Evolutionary conservation across 35 echinoderm and acorn worm genomes (phyloP).

Genomic region (Lytechinus pictus): DNA sequence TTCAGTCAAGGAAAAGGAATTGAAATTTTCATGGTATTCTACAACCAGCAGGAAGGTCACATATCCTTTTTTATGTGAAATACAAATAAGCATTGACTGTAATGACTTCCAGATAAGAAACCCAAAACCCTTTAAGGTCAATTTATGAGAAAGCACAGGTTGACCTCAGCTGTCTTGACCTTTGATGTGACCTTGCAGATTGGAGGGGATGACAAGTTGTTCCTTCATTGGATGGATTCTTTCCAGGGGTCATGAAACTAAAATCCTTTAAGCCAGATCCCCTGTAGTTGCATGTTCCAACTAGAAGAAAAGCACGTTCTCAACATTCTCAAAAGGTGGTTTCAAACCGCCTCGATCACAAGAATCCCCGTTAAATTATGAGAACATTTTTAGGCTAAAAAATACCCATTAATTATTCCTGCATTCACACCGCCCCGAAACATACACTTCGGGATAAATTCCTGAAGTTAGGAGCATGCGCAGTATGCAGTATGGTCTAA

Average conservation of each 20-base stretch:
- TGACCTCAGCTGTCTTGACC: constrained; percentile 34
- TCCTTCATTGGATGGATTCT: neutral
- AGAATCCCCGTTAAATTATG: no score
- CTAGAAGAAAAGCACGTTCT: neutral
- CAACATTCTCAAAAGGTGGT: no score
- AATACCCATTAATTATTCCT: no score
- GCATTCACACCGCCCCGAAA: no score
- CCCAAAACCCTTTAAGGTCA: neutral
- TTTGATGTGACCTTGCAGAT: neutral
- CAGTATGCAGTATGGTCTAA: no score
- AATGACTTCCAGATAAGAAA: neutral
- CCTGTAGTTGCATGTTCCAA: neutral
- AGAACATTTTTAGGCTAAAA: no score
- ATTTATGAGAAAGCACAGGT: constrained; percentile 18
- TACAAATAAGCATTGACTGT: constrained; percentile 34
- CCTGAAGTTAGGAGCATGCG: no score
- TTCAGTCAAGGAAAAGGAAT: neutral
- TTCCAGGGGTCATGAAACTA: constrained; percentile 35
- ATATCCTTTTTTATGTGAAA: neutral
- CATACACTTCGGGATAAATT: no score
- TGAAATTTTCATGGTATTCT: neutral
- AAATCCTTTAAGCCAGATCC: neutral
- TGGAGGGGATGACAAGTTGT: neutral
- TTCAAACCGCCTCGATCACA: no score
- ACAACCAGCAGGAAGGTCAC: neutral